These are phyloP conservation scores for Hephaestus fuliginosus DNA, from an alignment of 2,797 vertebrate species.

Conservation along the genomic window DNA sequence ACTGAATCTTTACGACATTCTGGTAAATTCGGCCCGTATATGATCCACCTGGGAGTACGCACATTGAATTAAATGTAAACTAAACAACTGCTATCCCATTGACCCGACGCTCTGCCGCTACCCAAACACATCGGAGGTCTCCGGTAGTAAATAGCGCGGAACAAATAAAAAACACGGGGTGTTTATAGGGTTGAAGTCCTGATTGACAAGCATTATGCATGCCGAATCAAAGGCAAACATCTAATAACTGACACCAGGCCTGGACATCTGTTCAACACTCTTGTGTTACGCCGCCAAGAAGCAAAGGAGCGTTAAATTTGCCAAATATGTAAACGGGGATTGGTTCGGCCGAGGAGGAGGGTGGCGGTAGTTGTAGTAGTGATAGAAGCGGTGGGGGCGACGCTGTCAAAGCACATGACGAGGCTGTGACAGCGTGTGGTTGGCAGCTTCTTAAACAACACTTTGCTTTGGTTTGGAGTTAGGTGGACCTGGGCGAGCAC, in stretches of 20 bases:
- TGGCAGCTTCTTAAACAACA: slow-evolving; percentile 24
- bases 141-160: neutral
- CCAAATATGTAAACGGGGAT: rapidly evolving
- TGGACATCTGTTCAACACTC: rapidly evolving
- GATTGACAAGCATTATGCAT: rapidly evolving
- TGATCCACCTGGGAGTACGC: neutral
- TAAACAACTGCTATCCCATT: neutral
- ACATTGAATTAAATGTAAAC: neutral
- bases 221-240: slow-evolving; percentile 35
- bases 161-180: slow-evolving; percentile 8
- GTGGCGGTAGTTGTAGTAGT: slow-evolving; percentile 6
- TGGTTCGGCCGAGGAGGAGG: slow-evolving; percentile 10
- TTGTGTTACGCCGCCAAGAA: rapidly evolving
- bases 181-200: neutral
- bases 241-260: rapidly evolving
- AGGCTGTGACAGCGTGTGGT: slow-evolving; percentile 35
- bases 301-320: slow-evolving; percentile 3
- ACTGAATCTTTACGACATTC: rapidly evolving
- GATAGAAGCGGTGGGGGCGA: slow-evolving; percentile 1
- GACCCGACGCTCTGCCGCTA: neutral
- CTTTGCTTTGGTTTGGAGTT: neutral
- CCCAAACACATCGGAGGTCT: slow-evolving; percentile 7
- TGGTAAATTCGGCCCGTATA: slow-evolving; percentile 21
- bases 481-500: neutral
- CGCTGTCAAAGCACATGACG: slow-evolving; percentile 69